Base-by-base conservation (phyloP, 2,888 invertebrate species). In the Brenthis hecate region DNA sequence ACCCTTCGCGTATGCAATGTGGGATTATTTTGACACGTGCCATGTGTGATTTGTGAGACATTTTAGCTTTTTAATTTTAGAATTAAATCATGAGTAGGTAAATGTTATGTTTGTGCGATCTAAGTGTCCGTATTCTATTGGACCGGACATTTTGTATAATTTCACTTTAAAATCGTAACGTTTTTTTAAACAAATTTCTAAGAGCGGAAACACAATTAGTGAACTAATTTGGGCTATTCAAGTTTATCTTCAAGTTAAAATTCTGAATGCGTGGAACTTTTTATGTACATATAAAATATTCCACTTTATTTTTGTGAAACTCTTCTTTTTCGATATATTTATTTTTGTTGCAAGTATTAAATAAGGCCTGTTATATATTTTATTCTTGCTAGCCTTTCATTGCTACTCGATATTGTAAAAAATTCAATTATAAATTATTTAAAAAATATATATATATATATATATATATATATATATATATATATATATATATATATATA, bases 1-100 rank as follows among this genome's bases (percentile, higher is more conserved):
- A 79, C 81, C 81, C 80, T 69, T 61, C 69, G 72, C 72, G 72
- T 67, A 68, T 70, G 72, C 71, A 73, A 72, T 75, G 78, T 80
- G 78, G 81, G 84, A 85, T 86, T 84, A 85, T 85, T 86, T 83
- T 83, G 86, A 84, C 85, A 83, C 80, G 74, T 77, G 79, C 74
- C 78, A 74, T 62, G 74, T 65, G 72, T 78, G 76, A 75, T 76
- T 75, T 75, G 75, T 75, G 70, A 50, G 58, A 60, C 63, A 48
- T 65, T 68, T 65, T 56, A 64, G 65, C 63, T 60, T 61, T 70
- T 65, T 63, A 66, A 66, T 70, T 63, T 60, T 32, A 11, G 50
- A 60, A 60, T 60, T 60, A 48, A 60, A 60, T 50, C 50, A 50
- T 32, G 48, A 66, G 23, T 16, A 16, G 19, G 36, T 50, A 65